Conservation (phyloP, 2,888 invertebrate genomes). For the Standfussiana lucernea region DNA sequence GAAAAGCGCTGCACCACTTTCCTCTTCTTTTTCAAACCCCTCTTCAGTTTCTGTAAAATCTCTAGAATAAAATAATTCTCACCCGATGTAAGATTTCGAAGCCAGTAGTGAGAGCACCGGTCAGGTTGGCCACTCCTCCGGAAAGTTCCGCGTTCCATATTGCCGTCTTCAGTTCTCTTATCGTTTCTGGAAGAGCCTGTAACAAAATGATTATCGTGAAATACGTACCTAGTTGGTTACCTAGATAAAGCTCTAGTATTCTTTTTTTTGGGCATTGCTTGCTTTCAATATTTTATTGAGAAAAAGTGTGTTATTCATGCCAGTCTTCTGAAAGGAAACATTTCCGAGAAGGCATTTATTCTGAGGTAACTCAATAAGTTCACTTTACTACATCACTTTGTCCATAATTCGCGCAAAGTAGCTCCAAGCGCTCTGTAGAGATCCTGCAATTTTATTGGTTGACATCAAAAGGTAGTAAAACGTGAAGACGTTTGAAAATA, state of each 20-base stretch:
- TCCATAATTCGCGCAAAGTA: conserved; percentile 37
- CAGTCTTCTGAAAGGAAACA: neutral
- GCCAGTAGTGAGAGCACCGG: conserved; percentile 96
- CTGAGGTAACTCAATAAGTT: conserved; percentile 36
- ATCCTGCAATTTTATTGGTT: conserved; percentile 54
- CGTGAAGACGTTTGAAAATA: conserved; percentile 55
- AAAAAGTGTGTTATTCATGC: neutral
- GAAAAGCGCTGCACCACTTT: neutral
- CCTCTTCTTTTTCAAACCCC: neutral
- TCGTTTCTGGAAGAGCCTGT: conserved; percentile 95
- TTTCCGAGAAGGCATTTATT: conserved; percentile 32
- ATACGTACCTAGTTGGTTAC: neutral
- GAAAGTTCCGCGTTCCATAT: conserved; percentile 94
- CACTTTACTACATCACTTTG: conserved; percentile 39
- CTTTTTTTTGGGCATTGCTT: neutral
- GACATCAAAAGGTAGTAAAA: conserved; percentile 59
- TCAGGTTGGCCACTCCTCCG: conserved; percentile 95
- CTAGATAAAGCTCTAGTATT: neutral
- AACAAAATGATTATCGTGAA: conserved; percentile 19
- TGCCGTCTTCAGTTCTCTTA: conserved; percentile 94
- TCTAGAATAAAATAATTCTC: conserved; percentile 60
- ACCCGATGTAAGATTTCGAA: conserved; percentile 98
- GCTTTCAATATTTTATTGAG: neutral
- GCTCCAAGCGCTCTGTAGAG: conserved; percentile 21
- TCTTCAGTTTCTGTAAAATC: neutral